phyloP scores from a whole-genome alignment of 1,140 invertebrate species.

The Drosophila micromelanica region DNA sequence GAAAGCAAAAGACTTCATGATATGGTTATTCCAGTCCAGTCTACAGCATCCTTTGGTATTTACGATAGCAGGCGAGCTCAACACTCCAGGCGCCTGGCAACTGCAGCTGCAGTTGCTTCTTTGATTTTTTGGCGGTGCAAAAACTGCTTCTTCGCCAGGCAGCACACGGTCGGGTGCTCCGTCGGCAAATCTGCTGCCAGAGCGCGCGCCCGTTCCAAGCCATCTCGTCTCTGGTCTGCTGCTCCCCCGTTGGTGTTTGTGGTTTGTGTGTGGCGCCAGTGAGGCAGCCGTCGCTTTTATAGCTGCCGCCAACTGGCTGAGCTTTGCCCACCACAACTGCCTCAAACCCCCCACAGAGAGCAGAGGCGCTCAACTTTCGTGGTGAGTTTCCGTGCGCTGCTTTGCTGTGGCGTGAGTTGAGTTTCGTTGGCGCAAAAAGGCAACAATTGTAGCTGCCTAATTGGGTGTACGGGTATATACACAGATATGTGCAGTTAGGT shows the following conservation, averaged over 20 bases:
- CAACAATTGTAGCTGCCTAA: slow-evolving; percentile 81
- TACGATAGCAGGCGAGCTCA: slow-evolving; percentile 43
- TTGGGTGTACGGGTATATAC: slow-evolving; percentile 63
- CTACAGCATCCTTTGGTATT: slow-evolving; percentile 61
- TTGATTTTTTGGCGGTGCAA: slow-evolving; percentile 1
- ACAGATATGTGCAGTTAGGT: slow-evolving; percentile 57
- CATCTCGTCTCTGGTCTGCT: slow-evolving; percentile 50
- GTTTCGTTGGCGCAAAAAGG: slow-evolving; percentile 49
- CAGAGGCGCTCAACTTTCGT: slow-evolving; percentile 37
- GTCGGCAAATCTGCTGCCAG: slow-evolving; percentile 71
- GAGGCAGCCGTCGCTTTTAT: slow-evolving; percentile 61
- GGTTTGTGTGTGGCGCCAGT: slow-evolving; percentile 77
- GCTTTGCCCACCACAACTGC: slow-evolving; percentile 48
- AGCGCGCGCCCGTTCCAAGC: slow-evolving; percentile 60
- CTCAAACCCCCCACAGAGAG: slow-evolving; percentile 4
- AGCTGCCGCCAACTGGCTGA: slow-evolving; percentile 58
- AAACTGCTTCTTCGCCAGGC: slow-evolving; percentile 1
- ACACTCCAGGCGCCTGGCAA: slow-evolving; percentile 60
- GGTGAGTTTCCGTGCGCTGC: slow-evolving; percentile 56
- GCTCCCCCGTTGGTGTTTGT: slow-evolving; percentile 49
- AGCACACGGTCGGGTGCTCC: slow-evolving; percentile 32
- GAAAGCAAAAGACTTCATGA: not conserved
- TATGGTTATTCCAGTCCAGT: not conserved
- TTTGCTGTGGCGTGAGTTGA: slow-evolving; percentile 46
- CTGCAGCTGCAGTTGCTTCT: slow-evolving; percentile 22